Evolutionary conservation across 1,140 invertebrate genomes (phyloP), one percentile per base, ranked within the genome.

Genomic region (Ips nitidus): DNA sequence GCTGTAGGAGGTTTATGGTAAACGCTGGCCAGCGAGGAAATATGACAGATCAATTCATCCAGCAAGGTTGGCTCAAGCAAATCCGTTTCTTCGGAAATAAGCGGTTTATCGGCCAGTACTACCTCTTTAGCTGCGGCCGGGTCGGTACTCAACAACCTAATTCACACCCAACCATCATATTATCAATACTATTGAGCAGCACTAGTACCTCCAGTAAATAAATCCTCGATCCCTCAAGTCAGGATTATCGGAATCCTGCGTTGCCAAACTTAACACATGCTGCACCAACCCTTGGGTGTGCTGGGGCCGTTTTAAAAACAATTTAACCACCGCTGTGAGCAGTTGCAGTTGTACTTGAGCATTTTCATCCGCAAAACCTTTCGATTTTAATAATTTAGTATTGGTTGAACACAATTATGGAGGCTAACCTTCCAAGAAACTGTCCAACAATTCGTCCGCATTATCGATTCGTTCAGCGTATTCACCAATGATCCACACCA

Each of bases 401-500:
- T 7, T 56, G 47, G 37, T 3, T 22, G 53, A 56, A 56, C 8
- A 6, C 53, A 42, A 72, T 70, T 22, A 22, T 22, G 0, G 22
- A 0, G 22, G 22, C 22, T 22, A 22, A 22, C 22, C 97, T 84
- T 99, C 98, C 1, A 99, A 84, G 84, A 99, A 99, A 75, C 94
- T 97, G 80, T 99, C 98, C 2, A 99, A 83, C 7, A 99, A 84
- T 80, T 99, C 98, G 79, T 99, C 98, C 6, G 98, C 98, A 82
- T 99, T 99, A 81, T 99, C 98, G 76, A 99, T 99, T 73, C 98
- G 88, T 79, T 99, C 98, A 0, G 98, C 98, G 82, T 99, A 99
- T 81, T 97, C 93, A 73, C 97, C 98, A 81, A 99, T 98, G 72
- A 99, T 99, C 98, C 98, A 99, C 72, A 99, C 99, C 98, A 99